phyloP scores from a whole-genome alignment of 2,113 vertebrate species.

The Oxygymnocypris stewartii region DNA sequence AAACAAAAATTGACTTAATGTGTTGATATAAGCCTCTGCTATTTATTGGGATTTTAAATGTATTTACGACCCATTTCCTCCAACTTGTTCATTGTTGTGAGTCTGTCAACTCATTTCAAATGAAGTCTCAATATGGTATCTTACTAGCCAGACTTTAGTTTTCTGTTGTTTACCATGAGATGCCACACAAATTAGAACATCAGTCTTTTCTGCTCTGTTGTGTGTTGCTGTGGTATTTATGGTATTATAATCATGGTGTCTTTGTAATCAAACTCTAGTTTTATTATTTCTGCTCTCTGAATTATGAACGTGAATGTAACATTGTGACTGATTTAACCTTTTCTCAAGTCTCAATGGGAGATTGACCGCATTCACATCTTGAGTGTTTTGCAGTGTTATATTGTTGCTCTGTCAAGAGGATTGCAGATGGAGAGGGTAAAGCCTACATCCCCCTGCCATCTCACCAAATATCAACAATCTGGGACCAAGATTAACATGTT shows the following conservation, averaged over 20 bases:
- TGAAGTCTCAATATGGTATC: conserved; percentile 2
- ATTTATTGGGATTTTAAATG: background rate
- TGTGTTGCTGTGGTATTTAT: conserved; percentile 23
- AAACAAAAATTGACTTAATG: background rate
- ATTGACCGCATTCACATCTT: background rate
- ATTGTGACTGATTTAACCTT: conserved; percentile 30
- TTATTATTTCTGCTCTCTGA: conserved; percentile 36
- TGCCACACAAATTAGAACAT: conserved; percentile 26
- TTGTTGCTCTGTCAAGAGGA: conserved; percentile 60
- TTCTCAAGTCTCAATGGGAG: conserved; percentile 41
- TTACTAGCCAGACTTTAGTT: conserved; percentile 49
- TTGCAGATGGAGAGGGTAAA: conserved; percentile 17
- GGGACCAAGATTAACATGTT: conserved; percentile 87
- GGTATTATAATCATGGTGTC: conserved; percentile 25
- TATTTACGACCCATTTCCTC: background rate
- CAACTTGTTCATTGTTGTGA: conserved; percentile 6
- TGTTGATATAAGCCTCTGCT: too few relatives aligned
- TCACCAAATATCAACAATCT: conserved; percentile 80
- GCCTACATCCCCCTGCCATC: conserved; percentile 59
- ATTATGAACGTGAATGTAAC: conserved; percentile 50
- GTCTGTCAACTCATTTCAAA: conserved; percentile 3
- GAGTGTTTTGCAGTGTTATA: conserved; percentile 40
- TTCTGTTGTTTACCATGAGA: conserved; percentile 59
- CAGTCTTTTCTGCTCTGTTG: background rate
- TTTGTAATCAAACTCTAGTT: conserved; percentile 35